Evolutionary conservation across 2,113 vertebrate genomes (phyloP).

Genomic region (Pangasianodon hypophthalmus): DNA sequence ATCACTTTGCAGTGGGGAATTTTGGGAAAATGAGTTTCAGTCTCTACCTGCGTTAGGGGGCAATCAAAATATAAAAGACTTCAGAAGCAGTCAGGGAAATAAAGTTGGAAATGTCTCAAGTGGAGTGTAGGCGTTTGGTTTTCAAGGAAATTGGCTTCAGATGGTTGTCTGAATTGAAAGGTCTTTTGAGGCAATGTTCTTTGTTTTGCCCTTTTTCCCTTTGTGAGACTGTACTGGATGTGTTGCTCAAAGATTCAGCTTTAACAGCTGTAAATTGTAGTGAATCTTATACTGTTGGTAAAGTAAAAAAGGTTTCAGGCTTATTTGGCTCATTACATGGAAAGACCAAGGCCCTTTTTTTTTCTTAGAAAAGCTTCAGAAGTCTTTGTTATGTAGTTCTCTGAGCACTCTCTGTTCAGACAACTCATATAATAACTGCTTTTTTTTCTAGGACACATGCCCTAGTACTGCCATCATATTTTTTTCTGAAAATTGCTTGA

Average conservation of each 20-base stretch:
- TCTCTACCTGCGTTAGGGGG: constrained; percentile 27
- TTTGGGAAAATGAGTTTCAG: constrained; percentile 32
- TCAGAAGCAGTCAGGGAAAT: constrained; percentile 17
- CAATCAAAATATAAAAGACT: constrained; percentile 15
- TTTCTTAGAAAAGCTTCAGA: not conserved
- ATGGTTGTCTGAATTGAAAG: constrained; percentile 25
- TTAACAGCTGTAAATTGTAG: constrained; percentile 15
- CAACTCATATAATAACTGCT: not conserved
- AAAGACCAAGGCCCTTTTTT: not conserved
- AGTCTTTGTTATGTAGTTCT: not conserved
- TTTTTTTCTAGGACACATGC: not conserved
- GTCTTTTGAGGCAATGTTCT: constrained; percentile 25
- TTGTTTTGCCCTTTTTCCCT: constrained; percentile 24
- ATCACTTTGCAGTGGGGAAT: constrained; percentile 21
- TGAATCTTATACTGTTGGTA: not conserved
- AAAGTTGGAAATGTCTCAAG: constrained; percentile 22
- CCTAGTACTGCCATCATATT: too few relatives aligned
- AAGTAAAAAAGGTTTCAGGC: not conserved
- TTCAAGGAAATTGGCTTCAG: constrained; percentile 36
- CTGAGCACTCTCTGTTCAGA: not conserved
- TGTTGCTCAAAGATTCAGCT: not conserved
- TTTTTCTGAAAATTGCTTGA: not conserved
- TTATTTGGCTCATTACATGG: not conserved
- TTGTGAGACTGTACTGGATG: not conserved
- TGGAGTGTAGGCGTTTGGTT: constrained; percentile 24